These are phyloP conservation scores for Lasius fuliginosus DNA, from an alignment of 2,888 invertebrate species.

Conservation along the genomic window DNA sequence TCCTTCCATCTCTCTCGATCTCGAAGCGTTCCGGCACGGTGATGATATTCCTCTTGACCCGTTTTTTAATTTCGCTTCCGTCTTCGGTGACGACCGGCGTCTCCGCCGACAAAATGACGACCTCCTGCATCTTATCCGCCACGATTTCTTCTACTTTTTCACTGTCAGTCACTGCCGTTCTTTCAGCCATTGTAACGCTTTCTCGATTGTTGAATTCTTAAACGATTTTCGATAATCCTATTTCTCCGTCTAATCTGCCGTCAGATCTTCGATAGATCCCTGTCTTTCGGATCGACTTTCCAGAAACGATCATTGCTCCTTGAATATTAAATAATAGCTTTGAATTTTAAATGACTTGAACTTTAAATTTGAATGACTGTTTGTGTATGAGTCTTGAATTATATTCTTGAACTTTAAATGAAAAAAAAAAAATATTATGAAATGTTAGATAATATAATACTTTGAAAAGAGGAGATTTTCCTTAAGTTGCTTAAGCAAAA, in stretches of 20 bases:
- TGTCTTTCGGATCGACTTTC: slow-evolving; percentile 1
- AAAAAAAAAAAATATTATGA: not conserved
- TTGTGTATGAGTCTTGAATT: not conserved
- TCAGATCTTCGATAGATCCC: slow-evolving; percentile 2
- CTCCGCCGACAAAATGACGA: slow-evolving; percentile 16
- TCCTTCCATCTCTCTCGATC: not conserved
- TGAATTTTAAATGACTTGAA: slow-evolving; percentile 10
- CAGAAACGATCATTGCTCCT: not conserved
- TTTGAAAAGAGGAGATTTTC: too few relatives aligned
- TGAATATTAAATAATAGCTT: slow-evolving; percentile 34
- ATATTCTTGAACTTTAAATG: not conserved
- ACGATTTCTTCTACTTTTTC: slow-evolving; percentile 38
- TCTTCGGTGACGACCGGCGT: slow-evolving; percentile 9
- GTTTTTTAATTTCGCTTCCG: slow-evolving; percentile 22
- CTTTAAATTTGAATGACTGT: not conserved
- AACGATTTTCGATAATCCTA: slow-evolving; percentile 56
- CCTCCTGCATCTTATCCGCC: slow-evolving; percentile 22
- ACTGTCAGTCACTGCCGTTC: slow-evolving; percentile 16
- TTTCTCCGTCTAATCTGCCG: slow-evolving; percentile 40
- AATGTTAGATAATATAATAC: not conserved
- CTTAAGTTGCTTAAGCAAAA: too few relatives aligned
- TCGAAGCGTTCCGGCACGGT: not conserved
- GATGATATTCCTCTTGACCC: slow-evolving; percentile 56
- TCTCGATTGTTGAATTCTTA: slow-evolving; percentile 35
- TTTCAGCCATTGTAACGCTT: slow-evolving; percentile 42